These are phyloP conservation scores for Gallinago solitaria DNA, from an alignment of 2,797 vertebrate species.

Conservation along the genomic window DNA sequence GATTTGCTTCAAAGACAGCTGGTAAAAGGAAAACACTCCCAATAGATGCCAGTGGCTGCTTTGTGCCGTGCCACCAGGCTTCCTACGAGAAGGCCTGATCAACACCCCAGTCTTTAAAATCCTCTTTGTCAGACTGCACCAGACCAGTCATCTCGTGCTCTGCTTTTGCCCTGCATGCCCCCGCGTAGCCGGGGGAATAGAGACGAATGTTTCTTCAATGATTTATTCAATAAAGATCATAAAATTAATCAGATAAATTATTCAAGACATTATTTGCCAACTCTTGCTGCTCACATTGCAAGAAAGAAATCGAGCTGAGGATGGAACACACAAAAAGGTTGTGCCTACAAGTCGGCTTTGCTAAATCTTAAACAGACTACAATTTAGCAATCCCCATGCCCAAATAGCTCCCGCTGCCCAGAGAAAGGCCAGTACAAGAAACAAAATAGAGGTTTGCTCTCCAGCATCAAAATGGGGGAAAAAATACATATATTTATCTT, in stretches of 20 bases:
- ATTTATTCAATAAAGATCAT: constrained; percentile 16
- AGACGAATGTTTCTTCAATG: neutral
- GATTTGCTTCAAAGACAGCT: neutral
- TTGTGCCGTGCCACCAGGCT: neutral
- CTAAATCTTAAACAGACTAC: neutral
- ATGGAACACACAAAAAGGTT: neutral
- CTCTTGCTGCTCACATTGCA: neutral
- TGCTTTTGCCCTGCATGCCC: neutral
- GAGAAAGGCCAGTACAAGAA: neutral
- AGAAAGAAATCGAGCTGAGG: neutral
- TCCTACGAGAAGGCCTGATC: neutral
- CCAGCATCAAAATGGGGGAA: constrained; percentile 37
- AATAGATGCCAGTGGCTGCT: neutral
- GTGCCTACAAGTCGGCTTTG: neutral
- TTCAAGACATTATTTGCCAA: constrained; percentile 25
- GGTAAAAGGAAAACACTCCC: neutral
- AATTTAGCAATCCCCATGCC: neutral
- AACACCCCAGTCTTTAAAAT: neutral
- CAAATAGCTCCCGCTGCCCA: neutral
- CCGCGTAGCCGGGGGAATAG: neutral
- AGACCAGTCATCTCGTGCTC: neutral
- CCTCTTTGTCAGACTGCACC: neutral
- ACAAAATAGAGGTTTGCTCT: constrained; percentile 36
- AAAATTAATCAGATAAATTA: constrained; percentile 42
- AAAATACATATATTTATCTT: constrained; percentile 69